phyloP scores from a whole-genome alignment of 2,797 vertebrate genomes.

The Parotocinclus haroldoi region DNA sequence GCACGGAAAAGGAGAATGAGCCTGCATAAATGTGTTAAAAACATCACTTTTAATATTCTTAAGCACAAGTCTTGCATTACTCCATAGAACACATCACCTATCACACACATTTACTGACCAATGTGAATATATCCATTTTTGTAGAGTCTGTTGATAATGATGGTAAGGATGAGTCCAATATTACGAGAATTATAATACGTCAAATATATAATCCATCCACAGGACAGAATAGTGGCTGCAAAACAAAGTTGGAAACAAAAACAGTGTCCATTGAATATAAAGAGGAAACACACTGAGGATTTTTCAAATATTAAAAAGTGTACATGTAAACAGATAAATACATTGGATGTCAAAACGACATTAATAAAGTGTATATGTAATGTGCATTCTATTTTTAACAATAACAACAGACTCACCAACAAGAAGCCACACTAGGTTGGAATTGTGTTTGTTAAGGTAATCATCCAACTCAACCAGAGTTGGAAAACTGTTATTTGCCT shows the following conservation, averaged over 20 bases:
- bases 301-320: no score
- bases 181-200: constrained; percentile 99
- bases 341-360: no score
- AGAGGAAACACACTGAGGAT: no score
- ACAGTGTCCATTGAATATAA: no score
- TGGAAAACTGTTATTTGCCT: constrained; percentile 81
- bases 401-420: constrained; percentile 75
- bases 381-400: background rate
- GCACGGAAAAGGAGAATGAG: constrained; percentile 96
- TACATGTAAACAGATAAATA: no score
- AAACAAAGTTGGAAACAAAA: constrained; percentile 15
- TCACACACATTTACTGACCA: constrained; percentile 72
- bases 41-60: background rate
- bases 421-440: constrained; percentile 95
- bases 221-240: constrained; percentile 96
- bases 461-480: constrained; percentile 83
- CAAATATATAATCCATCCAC: constrained; percentile 99
- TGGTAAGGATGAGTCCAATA: constrained; percentile 93
- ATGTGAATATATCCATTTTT: constrained; percentile 99
- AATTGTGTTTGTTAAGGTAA: constrained; percentile 89
- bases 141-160: constrained; percentile 93
- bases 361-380: no score
- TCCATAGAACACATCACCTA: background rate
- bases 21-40: constrained; percentile 65
- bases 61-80: background rate